These are phyloP conservation scores for Drosophila sucinea DNA, from an alignment of 1,140 invertebrate genomes.

Conservation along the genomic window DNA sequence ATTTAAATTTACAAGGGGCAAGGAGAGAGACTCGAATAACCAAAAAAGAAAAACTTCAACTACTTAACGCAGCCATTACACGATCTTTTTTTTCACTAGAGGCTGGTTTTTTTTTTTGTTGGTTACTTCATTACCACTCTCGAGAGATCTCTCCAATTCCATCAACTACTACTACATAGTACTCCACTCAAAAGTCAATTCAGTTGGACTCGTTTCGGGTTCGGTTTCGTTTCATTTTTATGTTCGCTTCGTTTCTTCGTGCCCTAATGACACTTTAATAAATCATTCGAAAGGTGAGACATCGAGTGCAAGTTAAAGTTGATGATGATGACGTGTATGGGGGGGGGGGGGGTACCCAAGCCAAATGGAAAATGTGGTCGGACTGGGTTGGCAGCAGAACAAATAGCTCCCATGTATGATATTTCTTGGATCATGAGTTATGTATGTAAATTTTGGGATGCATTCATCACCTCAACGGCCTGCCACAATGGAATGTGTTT, in stretches of 20 bases:
- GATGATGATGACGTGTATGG: conserved; percentile 53
- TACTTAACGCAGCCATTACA: conserved; percentile 81
- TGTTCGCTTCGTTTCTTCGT: conserved; percentile 58
- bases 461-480: background rate
- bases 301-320: conserved; percentile 80
- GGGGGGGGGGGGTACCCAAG: conserved; percentile 37
- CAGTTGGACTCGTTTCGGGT: conserved; percentile 25
- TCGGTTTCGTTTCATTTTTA: conserved; percentile 77
- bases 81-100: conserved; percentile 43
- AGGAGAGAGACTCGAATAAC: conserved; percentile 8
- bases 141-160: conserved; percentile 52
- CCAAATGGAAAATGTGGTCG: conserved; percentile 75
- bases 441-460: conserved; percentile 52
- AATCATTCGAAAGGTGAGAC: conserved; percentile 83
- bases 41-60: conserved; percentile 53
- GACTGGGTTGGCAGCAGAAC: conserved; percentile 30
- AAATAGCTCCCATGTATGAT: conserved; percentile 45
- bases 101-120: conserved; percentile 33
- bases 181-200: conserved; percentile 52
- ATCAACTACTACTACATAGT: conserved; percentile 42
- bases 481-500: background rate
- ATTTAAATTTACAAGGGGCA: conserved; percentile 80
- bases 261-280: conserved; percentile 83
- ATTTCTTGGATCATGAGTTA: conserved; percentile 45
- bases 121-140: conserved; percentile 79